phyloP scores from a whole-genome alignment of 2,797 vertebrate species.

The Neosilurus hyrtlii region DNA sequence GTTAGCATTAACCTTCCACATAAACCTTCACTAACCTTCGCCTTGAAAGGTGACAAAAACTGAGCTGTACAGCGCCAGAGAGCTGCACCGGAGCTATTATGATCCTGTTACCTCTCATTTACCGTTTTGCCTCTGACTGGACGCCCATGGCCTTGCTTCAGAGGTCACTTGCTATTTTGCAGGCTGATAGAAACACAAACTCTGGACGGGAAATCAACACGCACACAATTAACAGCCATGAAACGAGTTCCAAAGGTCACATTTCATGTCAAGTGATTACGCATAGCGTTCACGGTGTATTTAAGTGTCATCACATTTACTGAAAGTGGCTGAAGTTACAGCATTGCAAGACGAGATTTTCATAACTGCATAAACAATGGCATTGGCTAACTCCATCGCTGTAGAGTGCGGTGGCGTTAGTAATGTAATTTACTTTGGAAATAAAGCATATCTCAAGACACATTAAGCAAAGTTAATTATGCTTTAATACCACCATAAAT shows the following conservation, averaged over 20 bases:
- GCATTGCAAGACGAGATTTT: background rate
- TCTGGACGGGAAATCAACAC: conserved; percentile 19
- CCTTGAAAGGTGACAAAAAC: conserved; percentile 14
- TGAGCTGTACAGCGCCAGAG: background rate
- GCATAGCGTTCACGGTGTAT: conserved; percentile 19
- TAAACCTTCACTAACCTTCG: conserved; percentile 27
- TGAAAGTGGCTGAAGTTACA: conserved; percentile 17
- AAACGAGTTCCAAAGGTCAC: conserved; percentile 48
- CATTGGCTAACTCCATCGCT: conserved; percentile 20
- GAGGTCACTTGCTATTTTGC: conserved; percentile 29
- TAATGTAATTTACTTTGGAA: conserved; percentile 40
- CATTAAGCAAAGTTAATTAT: conserved; percentile 44
- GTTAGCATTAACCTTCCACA: conserved; percentile 51
- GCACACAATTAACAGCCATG: conserved; percentile 42
- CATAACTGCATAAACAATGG: conserved; percentile 7
- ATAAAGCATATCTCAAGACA: conserved; percentile 39
- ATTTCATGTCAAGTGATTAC: conserved; percentile 41
- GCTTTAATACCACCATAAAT: conserved; percentile 49
- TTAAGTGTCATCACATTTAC: conserved; percentile 17
- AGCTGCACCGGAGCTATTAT: conserved; percentile 29
- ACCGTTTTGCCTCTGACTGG: conserved; percentile 19
- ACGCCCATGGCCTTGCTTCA: conserved; percentile 7
- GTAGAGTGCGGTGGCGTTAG: background rate
- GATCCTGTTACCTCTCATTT: conserved; percentile 39
- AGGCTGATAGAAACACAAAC: conserved; percentile 16